Evolutionary conservation across 2,888 invertebrate species (phyloP), one percentile per base, ranked within the genome.

Genomic region (Cephus rjabovi): DNA sequence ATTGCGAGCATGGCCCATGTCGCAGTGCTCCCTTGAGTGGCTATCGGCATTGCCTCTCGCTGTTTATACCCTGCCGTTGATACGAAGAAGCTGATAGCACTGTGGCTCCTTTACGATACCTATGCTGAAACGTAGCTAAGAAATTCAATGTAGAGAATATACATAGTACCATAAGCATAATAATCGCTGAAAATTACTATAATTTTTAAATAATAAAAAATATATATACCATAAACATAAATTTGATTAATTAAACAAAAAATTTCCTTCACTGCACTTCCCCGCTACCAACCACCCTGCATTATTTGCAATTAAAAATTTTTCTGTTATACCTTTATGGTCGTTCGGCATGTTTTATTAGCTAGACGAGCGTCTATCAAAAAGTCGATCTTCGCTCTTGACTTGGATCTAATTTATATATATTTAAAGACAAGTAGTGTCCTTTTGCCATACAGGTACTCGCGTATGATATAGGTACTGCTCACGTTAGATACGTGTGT

Each of bases 1-100:
- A 83, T 80, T 80, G 81, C 81, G 12, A 56, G 56, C 12, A 34
- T 31, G n/a, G 23, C 11, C 69, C 74, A 69, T 76, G 75, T 15
- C 37, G 15, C 74, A 75, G 69, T 37, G 74, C 69, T 78, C 75
- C 77, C 77, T 77, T 76, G 77, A 79, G 78, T 40, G 77, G 75
- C 78, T 80, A 77, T 80, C 80, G 70, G 74, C 37, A 69, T 69
- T 56, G 40, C 40, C 23, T 56, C 40, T 33, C 71, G 76, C 71
- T 37, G 56, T 68, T 35, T 74, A 35, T 35, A 34, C 23, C 40
- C 40, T 56, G 23, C 40, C 0, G 40, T 56, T 56, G 40, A 56
- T 56, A 56, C 15, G 40, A 56, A 56, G 15, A 23, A 56, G 40
- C 40, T 56, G 40, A 56, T 56, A 56, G 9, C 9, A 23, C 40